Percentiles rank a stretch among this genome's conserved stretches.
These are phyloP conservation scores for Spisula subtruncata DNA, from an alignment of 2,888 invertebrate genomes.

Conservation along the genomic window DNA sequence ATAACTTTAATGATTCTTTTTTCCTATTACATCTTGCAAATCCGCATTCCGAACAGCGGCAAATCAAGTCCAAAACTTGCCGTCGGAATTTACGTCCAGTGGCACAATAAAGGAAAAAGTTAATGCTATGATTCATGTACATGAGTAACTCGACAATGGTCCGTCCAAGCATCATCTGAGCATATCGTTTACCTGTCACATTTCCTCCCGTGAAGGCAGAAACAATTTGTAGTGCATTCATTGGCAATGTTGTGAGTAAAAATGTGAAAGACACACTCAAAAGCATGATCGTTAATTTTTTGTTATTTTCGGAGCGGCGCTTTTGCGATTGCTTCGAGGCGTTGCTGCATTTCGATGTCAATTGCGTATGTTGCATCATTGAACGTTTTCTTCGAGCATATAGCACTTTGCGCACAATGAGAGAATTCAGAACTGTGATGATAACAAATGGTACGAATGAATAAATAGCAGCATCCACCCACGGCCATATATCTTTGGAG, in stretches of 20 bases:
- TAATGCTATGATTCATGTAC: conserved; percentile 86
- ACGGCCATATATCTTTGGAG: conserved; percentile 84
- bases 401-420: conserved; percentile 85
- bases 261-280: conserved; percentile 86
- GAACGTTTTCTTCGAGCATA: conserved; percentile 72
- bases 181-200: conserved; percentile 62
- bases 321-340: conserved; percentile 39
- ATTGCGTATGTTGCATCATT: conserved; percentile 62
- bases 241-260: conserved; percentile 85
- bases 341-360: conserved; percentile 47
- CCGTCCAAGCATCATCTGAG: conserved; percentile 77
- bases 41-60: conserved; percentile 62
- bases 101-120: conserved; percentile 84
- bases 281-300: conserved; percentile 85
- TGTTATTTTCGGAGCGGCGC: conserved; percentile 73
- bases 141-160: conserved; percentile 84
- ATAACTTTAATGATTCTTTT: background rate
- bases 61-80: conserved; percentile 72
- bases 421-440: conserved; percentile 83
- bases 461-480: conserved; percentile 86
- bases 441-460: conserved; percentile 85
- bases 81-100: conserved; percentile 81
- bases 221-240: conserved; percentile 81
- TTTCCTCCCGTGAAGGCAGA: conserved; percentile 65
- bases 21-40: conserved; percentile 33